These are phyloP conservation scores for Hydrolagus affinis DNA, from an alignment of 2,113 vertebrate genomes.

Conservation along the genomic window DNA sequence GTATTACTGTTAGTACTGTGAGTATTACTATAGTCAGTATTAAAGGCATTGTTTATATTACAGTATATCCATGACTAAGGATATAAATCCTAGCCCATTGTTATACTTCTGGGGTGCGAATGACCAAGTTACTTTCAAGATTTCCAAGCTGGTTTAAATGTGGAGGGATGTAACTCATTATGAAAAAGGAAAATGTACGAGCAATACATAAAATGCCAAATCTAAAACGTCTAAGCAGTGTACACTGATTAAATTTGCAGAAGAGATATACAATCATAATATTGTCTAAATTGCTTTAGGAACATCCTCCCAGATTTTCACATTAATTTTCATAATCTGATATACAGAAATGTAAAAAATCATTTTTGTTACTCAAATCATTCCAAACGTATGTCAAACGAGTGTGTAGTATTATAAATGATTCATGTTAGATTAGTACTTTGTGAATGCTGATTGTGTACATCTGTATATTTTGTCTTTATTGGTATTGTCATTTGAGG, in stretches of 20 bases:
- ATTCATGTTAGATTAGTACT: slow-evolving; percentile 37
- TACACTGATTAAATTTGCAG: background rate
- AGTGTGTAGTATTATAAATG: background rate
- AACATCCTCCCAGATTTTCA: background rate
- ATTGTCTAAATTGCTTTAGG: background rate
- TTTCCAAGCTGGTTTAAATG: background rate
- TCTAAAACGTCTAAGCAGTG: background rate
- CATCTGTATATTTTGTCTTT: slow-evolving; percentile 74
- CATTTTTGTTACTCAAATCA: background rate
- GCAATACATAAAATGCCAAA: background rate
- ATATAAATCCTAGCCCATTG: background rate
- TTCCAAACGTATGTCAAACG: background rate
- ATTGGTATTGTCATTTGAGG: slow-evolving; percentile 51
- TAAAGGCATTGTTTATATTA: background rate
- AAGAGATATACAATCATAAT: background rate
- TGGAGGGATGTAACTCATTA: background rate
- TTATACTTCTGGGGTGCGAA: too few species aligned
- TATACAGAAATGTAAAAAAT: background rate
- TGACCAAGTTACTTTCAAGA: too few species aligned
- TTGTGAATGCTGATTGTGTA: slow-evolving; percentile 55
- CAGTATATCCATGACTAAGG: background rate
- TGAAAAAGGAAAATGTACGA: background rate
- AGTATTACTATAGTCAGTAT: background rate
- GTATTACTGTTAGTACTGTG: too few species aligned
- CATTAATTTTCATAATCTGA: background rate